phyloP scores from a whole-genome alignment of 2,797 vertebrate genomes.

The Chelmon rostratus region DNA sequence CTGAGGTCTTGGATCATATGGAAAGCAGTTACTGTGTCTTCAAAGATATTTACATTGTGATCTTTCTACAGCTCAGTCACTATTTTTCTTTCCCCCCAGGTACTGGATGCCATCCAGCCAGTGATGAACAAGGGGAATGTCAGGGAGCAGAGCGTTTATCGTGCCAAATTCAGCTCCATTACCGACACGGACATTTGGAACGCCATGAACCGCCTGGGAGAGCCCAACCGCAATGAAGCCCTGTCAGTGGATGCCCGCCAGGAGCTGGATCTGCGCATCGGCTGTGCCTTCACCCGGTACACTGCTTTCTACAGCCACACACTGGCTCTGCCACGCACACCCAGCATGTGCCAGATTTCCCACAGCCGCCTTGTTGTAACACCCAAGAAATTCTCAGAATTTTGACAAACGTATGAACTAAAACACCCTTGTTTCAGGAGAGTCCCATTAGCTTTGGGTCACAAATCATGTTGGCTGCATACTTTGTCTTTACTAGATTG shows the following conservation, averaged over 20 bases:
- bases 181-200: conserved; percentile 96
- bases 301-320: not conserved
- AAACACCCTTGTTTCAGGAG: too few relatives aligned
- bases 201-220: conserved; percentile 93
- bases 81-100: conserved; percentile 77
- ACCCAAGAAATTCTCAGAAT: not conserved
- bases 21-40: not conserved
- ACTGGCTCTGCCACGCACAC: too few relatives aligned
- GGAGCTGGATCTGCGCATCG: conserved; percentile 97
- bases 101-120: conserved; percentile 92
- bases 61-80: not conserved
- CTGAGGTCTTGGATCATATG: not conserved
- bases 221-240: conserved; percentile 95
- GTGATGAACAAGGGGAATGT: conserved; percentile 89
- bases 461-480: too few relatives aligned
- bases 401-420: not conserved
- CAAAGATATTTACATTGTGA: not conserved
- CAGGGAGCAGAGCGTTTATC: conserved; percentile 86
- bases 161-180: conserved; percentile 98
- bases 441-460: not conserved
- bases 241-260: conserved; percentile 96
- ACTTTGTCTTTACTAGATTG: too few relatives aligned
- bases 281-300: conserved; percentile 97
- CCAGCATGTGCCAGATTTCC: not conserved
- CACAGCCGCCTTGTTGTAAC: not conserved